Evolutionary conservation across 2,113 vertebrate species (phyloP).

Genomic region (Dromaius novaehollandiae): DNA sequence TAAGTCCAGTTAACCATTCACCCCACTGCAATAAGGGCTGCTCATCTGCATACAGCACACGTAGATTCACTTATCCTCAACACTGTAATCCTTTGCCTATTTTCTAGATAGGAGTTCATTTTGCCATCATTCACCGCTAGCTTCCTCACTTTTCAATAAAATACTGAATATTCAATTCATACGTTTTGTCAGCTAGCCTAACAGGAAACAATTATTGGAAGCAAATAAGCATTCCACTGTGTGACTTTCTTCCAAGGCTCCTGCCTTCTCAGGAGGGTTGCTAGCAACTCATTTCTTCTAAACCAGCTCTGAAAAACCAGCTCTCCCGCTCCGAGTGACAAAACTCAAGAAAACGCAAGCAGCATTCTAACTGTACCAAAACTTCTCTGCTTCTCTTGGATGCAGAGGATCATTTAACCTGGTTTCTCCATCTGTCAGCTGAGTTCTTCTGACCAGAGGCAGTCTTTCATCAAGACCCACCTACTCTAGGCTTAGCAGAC

Average conservation of each 20-base stretch:
- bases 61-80: too few species aligned
- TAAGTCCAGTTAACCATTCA: too few species aligned
- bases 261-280: neutral
- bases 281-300: neutral
- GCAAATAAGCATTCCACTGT: rapidly evolving
- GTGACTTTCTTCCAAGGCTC: neutral
- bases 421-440: neutral
- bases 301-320: too few species aligned
- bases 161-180: rapidly evolving
- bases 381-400: neutral
- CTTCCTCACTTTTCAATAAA: neutral
- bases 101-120: rapidly evolving
- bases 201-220: rapidly evolving
- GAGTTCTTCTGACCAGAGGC: too few species aligned
- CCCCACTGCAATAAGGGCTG: neutral
- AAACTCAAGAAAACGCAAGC: rapidly evolving
- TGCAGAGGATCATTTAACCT: neutral
- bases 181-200: rapidly evolving
- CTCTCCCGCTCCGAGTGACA: too few species aligned
- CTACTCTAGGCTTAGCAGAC: neutral
- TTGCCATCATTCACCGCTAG: rapidly evolving
- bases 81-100: neutral
- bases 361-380: neutral
- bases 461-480: neutral
- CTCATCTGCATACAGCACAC: neutral